Evolutionary conservation across 1,140 invertebrate genomes (phyloP), one percentile per base, ranked within the genome.

Genomic region (Macrosteles quadrilineatus): DNA sequence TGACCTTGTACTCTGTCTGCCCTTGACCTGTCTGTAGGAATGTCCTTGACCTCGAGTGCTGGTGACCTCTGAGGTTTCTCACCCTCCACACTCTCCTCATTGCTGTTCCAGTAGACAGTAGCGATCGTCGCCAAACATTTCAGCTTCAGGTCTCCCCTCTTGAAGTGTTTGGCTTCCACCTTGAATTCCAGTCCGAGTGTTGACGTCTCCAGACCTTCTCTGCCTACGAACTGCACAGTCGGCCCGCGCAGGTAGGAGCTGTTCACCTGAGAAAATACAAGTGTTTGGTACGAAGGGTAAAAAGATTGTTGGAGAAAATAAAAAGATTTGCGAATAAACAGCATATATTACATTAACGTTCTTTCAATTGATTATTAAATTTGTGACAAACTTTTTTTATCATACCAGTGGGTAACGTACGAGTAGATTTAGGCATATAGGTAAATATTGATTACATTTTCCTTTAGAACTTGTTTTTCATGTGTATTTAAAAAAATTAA

Each of bases 61-160:
- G 87, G 84, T 0, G 87, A 86, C 67, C 86, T 84, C 57, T 86
- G 84, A 29, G 87, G 86, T 53, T 85, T 81, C 17, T 89, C 88
- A 50, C 90, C 90, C 73, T 91, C 88, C 2, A 93, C 89, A 76
- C 90, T 92, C 76, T 92, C 91, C 77, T 94, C 92, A 74, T 93
- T 92, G 77, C 88, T 93, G 69, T 89, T 85, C 85, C 87, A 90
- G 80, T 94, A 94, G 1, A 94, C 85, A 1, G 90, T 90, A 1
- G 90, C 91, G 77, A 95, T 93, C 30, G 90, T 93, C 6, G 93
- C 93, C 76, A 93, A 85, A 82, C 93, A 95, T 84, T 95, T 94
- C 53, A 95, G 84, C 78, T 93, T 93, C 81, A 95, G 87, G 76
- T 94, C 91, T 73, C 92, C 91, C 67, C 87, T 86, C 71, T 87